Evolutionary conservation across 2,888 invertebrate species (phyloP).

Genomic region (Tetramorium bicarinatum): DNA sequence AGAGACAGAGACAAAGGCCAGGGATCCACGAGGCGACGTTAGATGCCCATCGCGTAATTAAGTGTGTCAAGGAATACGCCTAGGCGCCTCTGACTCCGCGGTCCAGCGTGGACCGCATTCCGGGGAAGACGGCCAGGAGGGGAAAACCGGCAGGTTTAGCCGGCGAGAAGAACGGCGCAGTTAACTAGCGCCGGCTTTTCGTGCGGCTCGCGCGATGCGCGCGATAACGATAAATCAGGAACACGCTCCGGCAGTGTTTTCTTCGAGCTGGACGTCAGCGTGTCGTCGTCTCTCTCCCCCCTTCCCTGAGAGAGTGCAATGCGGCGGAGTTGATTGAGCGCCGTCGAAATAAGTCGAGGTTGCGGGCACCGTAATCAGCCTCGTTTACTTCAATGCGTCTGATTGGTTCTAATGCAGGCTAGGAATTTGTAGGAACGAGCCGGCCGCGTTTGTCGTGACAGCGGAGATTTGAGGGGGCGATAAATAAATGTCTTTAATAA

Average conservation of each 20-base stretch:
- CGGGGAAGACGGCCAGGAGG: conserved; percentile 13
- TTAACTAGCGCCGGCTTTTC: conserved; percentile 41
- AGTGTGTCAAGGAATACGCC: conserved; percentile 67
- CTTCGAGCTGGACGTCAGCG: not conserved
- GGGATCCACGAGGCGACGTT: conserved; percentile 4
- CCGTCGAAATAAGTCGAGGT: conserved; percentile 30
- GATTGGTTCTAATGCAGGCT: conserved; percentile 37
- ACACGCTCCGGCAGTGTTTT: conserved; percentile 2
- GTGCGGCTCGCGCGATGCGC: conserved; percentile 1
- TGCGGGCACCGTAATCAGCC: conserved; percentile 19
- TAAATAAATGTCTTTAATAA: not conserved
- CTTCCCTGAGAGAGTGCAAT: not conserved
- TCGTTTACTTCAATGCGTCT: conserved; percentile 40
- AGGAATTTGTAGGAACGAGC: conserved; percentile 12
- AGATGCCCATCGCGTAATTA: conserved; percentile 60
- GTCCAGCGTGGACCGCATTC: conserved; percentile 46
- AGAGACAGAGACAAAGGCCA: not conserved
- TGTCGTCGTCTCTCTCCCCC: not conserved
- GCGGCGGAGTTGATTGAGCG: conserved; percentile 18
- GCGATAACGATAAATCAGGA: conserved; percentile 12
- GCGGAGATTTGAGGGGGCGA: not conserved
- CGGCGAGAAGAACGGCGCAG: not conserved
- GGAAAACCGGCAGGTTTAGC: conserved; percentile 24
- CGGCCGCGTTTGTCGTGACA: not conserved
- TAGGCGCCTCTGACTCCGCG: conserved; percentile 43